Conservation (phyloP, 1,140 invertebrate genomes). For the Ceratina australensis region DNA sequence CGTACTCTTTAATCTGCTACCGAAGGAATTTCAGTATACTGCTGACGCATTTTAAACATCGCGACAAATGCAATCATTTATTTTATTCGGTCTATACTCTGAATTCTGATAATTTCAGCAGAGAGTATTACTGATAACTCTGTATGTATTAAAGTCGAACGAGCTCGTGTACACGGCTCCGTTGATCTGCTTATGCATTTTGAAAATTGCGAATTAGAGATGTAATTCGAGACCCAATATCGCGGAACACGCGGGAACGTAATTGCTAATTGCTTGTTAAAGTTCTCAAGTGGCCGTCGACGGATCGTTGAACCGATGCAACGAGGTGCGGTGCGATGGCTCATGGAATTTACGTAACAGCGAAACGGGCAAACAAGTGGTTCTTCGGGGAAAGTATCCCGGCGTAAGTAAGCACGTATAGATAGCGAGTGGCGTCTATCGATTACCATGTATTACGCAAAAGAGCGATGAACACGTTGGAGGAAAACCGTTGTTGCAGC, state of each 20-base stretch:
- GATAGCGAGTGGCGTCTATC: slow-evolving; percentile 39
- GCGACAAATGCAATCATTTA: too few species aligned
- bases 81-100: too few species aligned
- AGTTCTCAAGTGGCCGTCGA: not conserved
- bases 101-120: too few species aligned
- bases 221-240: not conserved
- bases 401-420: not conserved
- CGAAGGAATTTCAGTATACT: too few species aligned
- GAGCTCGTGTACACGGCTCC: too few species aligned
- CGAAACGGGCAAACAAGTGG: slow-evolving; percentile 32
- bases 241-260: not conserved
- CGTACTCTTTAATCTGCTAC: too few species aligned
- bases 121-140: too few species aligned
- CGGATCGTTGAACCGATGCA: not conserved
- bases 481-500: slow-evolving; percentile 25
- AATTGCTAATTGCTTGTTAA: slow-evolving; percentile 8
- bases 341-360: not conserved
- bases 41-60: too few species aligned
- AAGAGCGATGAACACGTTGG: slow-evolving; percentile 30
- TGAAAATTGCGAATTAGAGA: too few species aligned
- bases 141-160: too few species aligned
- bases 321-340: not conserved
- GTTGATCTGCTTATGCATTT: not conserved
- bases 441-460: slow-evolving; percentile 47
- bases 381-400: slow-evolving; percentile 14